Conservation (phyloP, 2,113 vertebrate species). For the Cebus imitator region DNA sequence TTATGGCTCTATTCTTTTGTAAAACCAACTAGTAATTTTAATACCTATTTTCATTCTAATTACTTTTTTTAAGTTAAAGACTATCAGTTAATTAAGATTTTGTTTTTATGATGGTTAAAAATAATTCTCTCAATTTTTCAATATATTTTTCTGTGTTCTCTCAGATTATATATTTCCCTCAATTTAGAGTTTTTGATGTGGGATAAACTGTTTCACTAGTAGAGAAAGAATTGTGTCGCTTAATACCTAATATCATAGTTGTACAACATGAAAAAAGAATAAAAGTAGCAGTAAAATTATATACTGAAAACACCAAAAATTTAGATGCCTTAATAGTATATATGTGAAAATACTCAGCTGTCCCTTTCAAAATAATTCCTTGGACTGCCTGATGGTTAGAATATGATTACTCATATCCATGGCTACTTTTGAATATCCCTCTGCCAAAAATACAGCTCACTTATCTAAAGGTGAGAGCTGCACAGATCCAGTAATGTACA, state of each 20-base stretch:
- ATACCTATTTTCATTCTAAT: conserved; percentile 61
- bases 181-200: conserved; percentile 47
- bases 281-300: conserved; percentile 60
- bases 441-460: neutral
- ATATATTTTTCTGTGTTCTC: conserved; percentile 28
- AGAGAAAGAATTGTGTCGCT: conserved; percentile 50
- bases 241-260: conserved; percentile 32
- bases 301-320: conserved; percentile 69
- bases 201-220: neutral
- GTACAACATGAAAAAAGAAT: conserved; percentile 38
- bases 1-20: conserved; percentile 41
- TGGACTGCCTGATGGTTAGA: neutral
- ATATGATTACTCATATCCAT: neutral
- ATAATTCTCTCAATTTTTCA: conserved; percentile 11
- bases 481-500: neutral
- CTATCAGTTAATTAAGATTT: conserved; percentile 35
- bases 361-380: conserved; percentile 14
- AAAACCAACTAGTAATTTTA: conserved; percentile 56
- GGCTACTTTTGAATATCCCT: neutral
- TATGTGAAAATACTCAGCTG: conserved; percentile 4
- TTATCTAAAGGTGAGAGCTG: neutral
- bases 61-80: conserved; percentile 52
- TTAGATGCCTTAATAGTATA: conserved; percentile 64
- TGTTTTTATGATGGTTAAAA: conserved; percentile 47
- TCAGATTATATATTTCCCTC: conserved; percentile 24